phyloP scores from a whole-genome alignment of 2,888 invertebrate genomes.

The Glyphotaelius pellucidus region DNA sequence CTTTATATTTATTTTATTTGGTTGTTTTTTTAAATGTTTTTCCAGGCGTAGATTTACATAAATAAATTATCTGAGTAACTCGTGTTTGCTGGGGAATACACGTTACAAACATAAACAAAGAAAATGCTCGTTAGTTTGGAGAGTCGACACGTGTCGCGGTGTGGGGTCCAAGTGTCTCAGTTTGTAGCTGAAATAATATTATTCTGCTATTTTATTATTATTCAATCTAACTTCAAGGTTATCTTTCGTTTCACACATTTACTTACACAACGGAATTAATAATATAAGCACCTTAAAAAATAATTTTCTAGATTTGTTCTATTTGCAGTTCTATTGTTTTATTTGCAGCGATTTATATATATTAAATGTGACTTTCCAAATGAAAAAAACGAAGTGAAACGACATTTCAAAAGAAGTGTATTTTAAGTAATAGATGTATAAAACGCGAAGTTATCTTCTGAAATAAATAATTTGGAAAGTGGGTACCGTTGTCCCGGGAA shows the following conservation, averaged over 20 bases:
- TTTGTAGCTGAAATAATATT: background rate
- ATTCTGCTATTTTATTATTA: background rate
- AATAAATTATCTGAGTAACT: background rate
- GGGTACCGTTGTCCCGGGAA: too few species aligned
- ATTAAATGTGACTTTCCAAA: too few species aligned
- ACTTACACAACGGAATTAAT: background rate
- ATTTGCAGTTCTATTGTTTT: too few species aligned
- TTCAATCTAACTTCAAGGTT: background rate
- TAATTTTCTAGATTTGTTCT: too few species aligned
- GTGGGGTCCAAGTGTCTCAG: background rate
- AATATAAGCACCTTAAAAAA: background rate
- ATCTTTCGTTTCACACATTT: background rate
- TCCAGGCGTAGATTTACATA: background rate
- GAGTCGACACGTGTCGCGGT: background rate
- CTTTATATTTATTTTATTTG: background rate
- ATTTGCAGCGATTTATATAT: too few species aligned
- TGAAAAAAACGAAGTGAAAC: too few species aligned
- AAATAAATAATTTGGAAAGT: too few species aligned
- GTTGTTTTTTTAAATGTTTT: background rate
- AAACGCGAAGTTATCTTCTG: too few species aligned
- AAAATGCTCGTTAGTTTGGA: background rate
- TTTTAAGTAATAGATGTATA: too few species aligned
- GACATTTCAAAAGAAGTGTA: too few species aligned
- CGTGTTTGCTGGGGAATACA: background rate
- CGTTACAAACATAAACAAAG: background rate